Evolutionary conservation across 2,113 vertebrate species (phyloP).

Genomic region (Toxotes chatareus): DNA sequence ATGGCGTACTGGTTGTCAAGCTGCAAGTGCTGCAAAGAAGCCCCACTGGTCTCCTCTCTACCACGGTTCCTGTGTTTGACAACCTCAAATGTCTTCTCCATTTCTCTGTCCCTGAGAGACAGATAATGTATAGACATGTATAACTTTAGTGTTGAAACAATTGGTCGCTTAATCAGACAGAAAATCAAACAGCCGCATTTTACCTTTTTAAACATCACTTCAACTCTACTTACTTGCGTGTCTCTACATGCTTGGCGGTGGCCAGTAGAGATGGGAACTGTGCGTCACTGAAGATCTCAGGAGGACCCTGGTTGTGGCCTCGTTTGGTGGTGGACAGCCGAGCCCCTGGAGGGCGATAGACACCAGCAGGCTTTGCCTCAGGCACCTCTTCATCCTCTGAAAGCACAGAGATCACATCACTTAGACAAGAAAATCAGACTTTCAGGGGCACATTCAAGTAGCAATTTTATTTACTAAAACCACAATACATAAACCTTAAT

Average conservation of each 20-base stretch:
- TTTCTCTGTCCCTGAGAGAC: constrained; percentile 93
- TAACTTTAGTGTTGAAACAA: background rate
- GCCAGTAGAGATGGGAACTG: constrained; percentile 96
- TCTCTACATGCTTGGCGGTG: constrained; percentile 96
- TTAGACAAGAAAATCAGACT: background rate
- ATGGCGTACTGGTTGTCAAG: constrained; percentile 98
- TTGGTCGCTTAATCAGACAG: background rate
- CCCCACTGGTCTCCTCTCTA: constrained; percentile 89
- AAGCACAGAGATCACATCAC: constrained; percentile 14
- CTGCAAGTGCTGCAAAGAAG: constrained; percentile 93
- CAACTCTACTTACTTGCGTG: constrained; percentile 89
- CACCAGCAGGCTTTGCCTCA: constrained; percentile 89
- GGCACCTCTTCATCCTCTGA: constrained; percentile 85
- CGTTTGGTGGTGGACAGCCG: constrained; percentile 85
- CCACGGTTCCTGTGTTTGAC: constrained; percentile 97
- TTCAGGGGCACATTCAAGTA: background rate
- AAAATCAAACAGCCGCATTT: background rate
- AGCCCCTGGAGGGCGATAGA: constrained; percentile 96
- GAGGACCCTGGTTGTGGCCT: constrained; percentile 89
- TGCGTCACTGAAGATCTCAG: constrained; percentile 94
- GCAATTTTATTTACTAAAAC: background rate
- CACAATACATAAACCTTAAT: background rate
- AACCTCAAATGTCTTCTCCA: constrained; percentile 99
- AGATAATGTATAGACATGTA: background rate
- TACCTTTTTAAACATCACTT: background rate